Evolutionary conservation across 2,113 vertebrate genomes (phyloP), one percentile per base, ranked within the genome.

Genomic region (Nothobranchius kuhntae): DNA sequence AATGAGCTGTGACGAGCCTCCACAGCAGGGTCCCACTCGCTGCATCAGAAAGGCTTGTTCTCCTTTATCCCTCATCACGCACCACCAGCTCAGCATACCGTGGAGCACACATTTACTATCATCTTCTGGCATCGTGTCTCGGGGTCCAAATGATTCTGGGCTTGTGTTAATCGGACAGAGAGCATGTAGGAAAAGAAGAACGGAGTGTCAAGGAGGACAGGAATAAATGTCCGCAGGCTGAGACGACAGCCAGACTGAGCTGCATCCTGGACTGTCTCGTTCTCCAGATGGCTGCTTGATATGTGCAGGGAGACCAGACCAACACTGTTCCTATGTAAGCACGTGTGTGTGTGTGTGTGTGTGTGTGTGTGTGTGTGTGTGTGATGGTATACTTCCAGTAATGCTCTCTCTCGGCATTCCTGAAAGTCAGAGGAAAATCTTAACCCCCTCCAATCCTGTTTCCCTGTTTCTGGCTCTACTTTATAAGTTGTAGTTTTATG

Each of bases 211-310:
- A 65, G 64, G 61, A 65, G 66, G 73, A 71, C 69, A 4, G 55
- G 73, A 69, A 69, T 56, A 82, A 57, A 76, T 65, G 65, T 56
- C 71, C 60, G 57, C 53, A 59, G 63, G 65, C 60, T 51, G 44
- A 73, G 69, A 82, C 71, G 50, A 24, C 78, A 46, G 59, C 61
- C 66, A 61, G 30, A 30, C 30, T 30, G 30, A 53, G 57, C 61
- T 26, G 26, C 15, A 44, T 70, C 57, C 55, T 64, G 72, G 64
- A 63, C 53, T 3, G 47, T 68, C 68, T 52, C 15, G 63, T 68
- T 79, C 48, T 77, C 79, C 71, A 87, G 85, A 86, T 87, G 86
- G 75, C 70, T 71, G 56, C 71, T 69, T 75, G 60, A 72, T 71
- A 76, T 73, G 77, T 57, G 65, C 40, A 50, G 30, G 42, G 13